Evolutionary conservation across 2,888 invertebrate species (phyloP).

Genomic region (Poecilus cupreus): DNA sequence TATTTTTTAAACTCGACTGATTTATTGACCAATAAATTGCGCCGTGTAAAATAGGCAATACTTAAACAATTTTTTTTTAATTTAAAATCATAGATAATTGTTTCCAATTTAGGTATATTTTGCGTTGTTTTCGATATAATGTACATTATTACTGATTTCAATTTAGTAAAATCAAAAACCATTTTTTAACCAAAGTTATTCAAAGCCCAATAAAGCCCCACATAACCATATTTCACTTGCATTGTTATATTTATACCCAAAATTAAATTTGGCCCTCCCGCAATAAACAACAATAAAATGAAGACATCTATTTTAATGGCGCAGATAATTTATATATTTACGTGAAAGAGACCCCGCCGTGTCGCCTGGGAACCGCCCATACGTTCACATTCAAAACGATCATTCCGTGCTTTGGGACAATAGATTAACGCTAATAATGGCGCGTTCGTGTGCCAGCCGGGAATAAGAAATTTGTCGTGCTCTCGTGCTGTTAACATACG

Average conservation of each 20-base stretch:
- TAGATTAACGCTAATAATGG: constrained; percentile 55
- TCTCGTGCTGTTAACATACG: constrained; percentile 55
- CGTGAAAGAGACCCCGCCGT: constrained; percentile 15
- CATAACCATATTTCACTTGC: not conserved
- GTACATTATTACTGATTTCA: not conserved
- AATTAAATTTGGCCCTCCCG: constrained; percentile 18
- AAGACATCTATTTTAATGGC: constrained; percentile 54
- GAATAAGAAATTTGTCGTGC: constrained; percentile 57
- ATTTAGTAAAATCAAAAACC: not conserved
- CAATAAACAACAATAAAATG: constrained; percentile 53
- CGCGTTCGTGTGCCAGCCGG: constrained; percentile 51
- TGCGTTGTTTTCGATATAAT: not conserved
- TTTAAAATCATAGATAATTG: too few relatives aligned
- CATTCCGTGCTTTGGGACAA: constrained; percentile 52
- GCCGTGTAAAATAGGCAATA: too few relatives aligned
- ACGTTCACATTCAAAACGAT: constrained; percentile 36
- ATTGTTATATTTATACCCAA: constrained; percentile 1
- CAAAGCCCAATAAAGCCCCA: not conserved
- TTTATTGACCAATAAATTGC: too few relatives aligned
- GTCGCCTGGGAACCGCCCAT: constrained; percentile 17
- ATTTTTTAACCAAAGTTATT: not conserved
- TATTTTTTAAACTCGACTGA: too few relatives aligned
- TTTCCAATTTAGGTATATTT: too few relatives aligned
- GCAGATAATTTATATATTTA: constrained; percentile 40
- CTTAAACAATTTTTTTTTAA: too few relatives aligned